Percentiles rank a stretch among this genome's conserved stretches.
Conservation (phyloP, 64 coral and sea anemone species). For the Catalaphyllia jardinei region DNA sequence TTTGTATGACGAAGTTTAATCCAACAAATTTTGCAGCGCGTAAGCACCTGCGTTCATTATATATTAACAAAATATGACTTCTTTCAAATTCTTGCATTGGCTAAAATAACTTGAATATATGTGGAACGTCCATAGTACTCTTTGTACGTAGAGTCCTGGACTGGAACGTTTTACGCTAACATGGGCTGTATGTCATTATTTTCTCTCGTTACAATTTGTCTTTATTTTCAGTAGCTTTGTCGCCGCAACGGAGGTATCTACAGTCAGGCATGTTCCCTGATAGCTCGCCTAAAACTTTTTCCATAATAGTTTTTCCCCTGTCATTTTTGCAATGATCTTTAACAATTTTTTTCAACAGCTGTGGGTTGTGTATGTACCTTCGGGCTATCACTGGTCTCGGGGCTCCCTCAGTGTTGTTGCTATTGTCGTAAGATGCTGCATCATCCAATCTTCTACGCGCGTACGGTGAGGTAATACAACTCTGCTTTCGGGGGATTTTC, state of each 20-base stretch:
- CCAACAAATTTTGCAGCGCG: too few species aligned
- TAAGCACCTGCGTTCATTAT: too few species aligned
- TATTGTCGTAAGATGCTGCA: neutral
- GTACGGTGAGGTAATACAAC: neutral
- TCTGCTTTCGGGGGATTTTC: neutral
- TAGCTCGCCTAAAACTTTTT: neutral
- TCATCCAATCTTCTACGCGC: neutral
- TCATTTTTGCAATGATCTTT: neutral
- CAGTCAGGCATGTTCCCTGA: constrained; percentile 2
- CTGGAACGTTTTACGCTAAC: too few species aligned
- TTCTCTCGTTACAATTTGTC: neutral
- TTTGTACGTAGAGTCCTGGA: too few species aligned
- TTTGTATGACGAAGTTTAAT: too few species aligned
- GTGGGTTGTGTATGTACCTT: neutral
- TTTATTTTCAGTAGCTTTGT: neutral
- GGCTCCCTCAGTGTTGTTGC: neutral
- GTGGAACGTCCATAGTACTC: too few species aligned
- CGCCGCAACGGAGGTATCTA: constrained; percentile 1
- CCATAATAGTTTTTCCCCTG: neutral
- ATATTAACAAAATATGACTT: too few species aligned
- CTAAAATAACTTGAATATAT: too few species aligned
- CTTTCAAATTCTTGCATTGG: too few species aligned
- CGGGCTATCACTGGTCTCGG: neutral
- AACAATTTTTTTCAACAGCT: neutral
- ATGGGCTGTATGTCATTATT: too few species aligned